These are phyloP conservation scores for Laticauda colubrina DNA, from an alignment of 2,113 vertebrate genomes.

Conservation along the genomic window DNA sequence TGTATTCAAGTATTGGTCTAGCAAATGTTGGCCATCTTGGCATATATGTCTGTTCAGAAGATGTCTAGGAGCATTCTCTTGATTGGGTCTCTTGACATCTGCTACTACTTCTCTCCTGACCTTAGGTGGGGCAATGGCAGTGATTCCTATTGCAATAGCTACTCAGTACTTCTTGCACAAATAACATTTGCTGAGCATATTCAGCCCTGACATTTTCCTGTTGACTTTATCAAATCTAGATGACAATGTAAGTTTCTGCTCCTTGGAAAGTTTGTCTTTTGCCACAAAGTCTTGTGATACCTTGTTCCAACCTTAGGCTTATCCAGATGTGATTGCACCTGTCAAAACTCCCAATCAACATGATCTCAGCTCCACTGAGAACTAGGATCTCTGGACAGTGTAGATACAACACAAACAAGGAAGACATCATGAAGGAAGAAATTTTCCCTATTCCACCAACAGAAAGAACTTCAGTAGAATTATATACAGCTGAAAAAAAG, in stretches of 20 bases:
- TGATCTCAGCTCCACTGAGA: not conserved
- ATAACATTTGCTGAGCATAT: not conserved
- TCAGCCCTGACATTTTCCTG: not conserved
- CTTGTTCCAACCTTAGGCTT: not conserved
- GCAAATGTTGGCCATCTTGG: not conserved
- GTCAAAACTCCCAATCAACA: not conserved
- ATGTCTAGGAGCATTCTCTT: not conserved
- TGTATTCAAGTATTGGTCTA: too few species aligned
- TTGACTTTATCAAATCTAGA: not conserved
- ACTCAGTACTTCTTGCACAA: not conserved
- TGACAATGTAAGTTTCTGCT: not conserved
- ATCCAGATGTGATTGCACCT: not conserved
- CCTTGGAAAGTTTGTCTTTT: not conserved
- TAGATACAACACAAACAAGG: not conserved
- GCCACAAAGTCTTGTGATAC: not conserved
- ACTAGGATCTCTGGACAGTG: not conserved
- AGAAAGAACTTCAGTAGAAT: not conserved
- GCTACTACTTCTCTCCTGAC: not conserved
- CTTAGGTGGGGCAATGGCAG: not conserved
- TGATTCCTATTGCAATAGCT: not conserved
- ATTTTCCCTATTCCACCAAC: not conserved
- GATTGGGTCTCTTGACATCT: not conserved
- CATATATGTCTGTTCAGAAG: not conserved
- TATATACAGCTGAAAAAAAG: not conserved
- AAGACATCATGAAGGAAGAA: not conserved